Evolutionary conservation across 2,888 invertebrate species (phyloP).

Genomic region (Acleris holmiana): DNA sequence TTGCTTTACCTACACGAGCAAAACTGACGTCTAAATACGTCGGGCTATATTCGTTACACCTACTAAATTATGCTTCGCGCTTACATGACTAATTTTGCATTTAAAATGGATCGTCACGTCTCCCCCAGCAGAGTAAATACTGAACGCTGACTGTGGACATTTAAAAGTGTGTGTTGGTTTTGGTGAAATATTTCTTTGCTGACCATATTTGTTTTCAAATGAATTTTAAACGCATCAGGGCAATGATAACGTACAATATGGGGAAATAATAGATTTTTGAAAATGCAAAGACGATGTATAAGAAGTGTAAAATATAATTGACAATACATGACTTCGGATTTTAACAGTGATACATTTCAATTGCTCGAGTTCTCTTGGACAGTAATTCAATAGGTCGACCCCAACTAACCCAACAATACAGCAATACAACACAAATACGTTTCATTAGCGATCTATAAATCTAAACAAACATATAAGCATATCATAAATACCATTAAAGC

Average conservation of each 20-base stretch:
- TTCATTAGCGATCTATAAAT: background rate
- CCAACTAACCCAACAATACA: too few relatives aligned
- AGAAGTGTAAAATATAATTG: too few relatives aligned
- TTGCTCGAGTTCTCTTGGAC: too few relatives aligned
- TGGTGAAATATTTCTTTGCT: constrained; percentile 8
- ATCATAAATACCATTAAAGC: constrained; percentile 9
- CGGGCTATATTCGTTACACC: constrained; percentile 22
- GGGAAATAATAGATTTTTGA: background rate
- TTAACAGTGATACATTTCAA: too few relatives aligned
- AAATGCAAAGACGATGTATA: background rate
- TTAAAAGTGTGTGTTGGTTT: constrained; percentile 35
- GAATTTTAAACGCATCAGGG: background rate
- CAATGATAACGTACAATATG: too few relatives aligned
- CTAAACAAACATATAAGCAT: constrained; percentile 2
- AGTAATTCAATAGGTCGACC: too few relatives aligned
- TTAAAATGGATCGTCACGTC: constrained; percentile 72
- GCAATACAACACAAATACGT: too few relatives aligned
- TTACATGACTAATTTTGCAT: constrained; percentile 58
- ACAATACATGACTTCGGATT: too few relatives aligned
- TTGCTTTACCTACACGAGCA: constrained; percentile 67
- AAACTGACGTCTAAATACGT: constrained; percentile 58
- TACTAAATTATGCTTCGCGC: constrained; percentile 36
- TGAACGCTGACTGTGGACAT: constrained; percentile 46
- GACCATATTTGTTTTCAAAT: background rate
- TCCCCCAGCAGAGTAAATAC: constrained; percentile 52